Evolutionary conservation across 2,113 vertebrate species (phyloP).

Genomic region (Nettapus auritus): DNA sequence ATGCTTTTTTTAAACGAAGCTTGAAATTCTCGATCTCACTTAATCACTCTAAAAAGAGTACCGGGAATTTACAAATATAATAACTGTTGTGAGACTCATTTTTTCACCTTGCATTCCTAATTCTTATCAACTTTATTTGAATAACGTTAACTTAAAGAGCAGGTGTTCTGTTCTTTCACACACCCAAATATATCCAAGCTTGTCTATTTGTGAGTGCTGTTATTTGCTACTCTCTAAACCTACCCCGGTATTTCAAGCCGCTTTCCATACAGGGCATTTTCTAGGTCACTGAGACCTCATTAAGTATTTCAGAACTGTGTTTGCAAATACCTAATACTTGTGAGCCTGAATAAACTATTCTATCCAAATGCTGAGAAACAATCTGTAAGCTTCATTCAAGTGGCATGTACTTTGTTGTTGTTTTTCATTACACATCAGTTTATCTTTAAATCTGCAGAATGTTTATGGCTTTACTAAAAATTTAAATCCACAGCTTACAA

Average conservation of each 20-base stretch:
- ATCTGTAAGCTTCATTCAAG: conserved; percentile 44
- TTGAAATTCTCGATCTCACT: conserved; percentile 2
- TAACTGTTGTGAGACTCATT: neutral
- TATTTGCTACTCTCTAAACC: neutral
- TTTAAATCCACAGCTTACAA: conserved; percentile 44
- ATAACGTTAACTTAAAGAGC: neutral
- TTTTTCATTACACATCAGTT: conserved; percentile 41
- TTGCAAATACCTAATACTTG: conserved; percentile 43
- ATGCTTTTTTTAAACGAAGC: neutral
- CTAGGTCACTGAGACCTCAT: conserved; percentile 66
- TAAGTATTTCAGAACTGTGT: conserved; percentile 61
- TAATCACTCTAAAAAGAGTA: neutral
- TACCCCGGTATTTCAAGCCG: neutral
- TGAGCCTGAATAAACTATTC: conserved; percentile 60
- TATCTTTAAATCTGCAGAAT: conserved; percentile 41
- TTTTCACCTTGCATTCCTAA: neutral
- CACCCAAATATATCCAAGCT: neutral
- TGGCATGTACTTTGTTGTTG: neutral
- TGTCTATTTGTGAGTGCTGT: neutral
- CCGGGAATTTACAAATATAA: neutral
- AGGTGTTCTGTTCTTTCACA: neutral
- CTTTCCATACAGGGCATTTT: conserved; percentile 38
- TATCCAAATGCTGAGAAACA: conserved; percentile 30
- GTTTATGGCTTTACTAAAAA: conserved; percentile 31
- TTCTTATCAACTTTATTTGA: neutral